Conservation (phyloP, 2,888 invertebrate species). For the Phorcus lineatus region DNA sequence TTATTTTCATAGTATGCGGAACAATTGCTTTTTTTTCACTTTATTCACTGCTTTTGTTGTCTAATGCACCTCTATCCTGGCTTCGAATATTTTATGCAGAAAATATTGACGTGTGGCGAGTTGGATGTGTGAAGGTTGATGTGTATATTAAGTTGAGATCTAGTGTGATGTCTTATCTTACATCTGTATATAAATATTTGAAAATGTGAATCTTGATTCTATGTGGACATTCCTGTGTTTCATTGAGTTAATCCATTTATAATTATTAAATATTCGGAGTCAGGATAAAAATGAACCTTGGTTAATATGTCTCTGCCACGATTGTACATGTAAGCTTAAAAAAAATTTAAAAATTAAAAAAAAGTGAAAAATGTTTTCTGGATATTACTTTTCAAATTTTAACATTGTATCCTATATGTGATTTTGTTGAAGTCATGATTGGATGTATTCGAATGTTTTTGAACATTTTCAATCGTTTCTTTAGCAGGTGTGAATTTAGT, state of each 20-base stretch:
- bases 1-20: not conserved
- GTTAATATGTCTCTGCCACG: conserved; percentile 35
- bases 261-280: not conserved
- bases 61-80: too few relatives aligned
- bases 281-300: not conserved
- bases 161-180: not conserved
- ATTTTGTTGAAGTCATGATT: conserved; percentile 14
- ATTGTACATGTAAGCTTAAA: conserved; percentile 31
- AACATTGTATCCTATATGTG: conserved; percentile 25
- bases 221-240: not conserved
- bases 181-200: not conserved
- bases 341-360: conserved; percentile 24
- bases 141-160: not conserved
- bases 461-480: too few relatives aligned
- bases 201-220: not conserved
- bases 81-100: too few relatives aligned
- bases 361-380: conserved; percentile 18
- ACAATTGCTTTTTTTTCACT: not conserved
- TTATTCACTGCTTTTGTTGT: not conserved
- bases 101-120: not conserved
- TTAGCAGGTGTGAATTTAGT: not conserved
- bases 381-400: conserved; percentile 25
- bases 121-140: not conserved
- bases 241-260: not conserved
- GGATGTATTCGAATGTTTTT: not conserved